Evolutionary conservation across 2,797 vertebrate genomes (phyloP).

Genomic region (Babyrousa celebensis): DNA sequence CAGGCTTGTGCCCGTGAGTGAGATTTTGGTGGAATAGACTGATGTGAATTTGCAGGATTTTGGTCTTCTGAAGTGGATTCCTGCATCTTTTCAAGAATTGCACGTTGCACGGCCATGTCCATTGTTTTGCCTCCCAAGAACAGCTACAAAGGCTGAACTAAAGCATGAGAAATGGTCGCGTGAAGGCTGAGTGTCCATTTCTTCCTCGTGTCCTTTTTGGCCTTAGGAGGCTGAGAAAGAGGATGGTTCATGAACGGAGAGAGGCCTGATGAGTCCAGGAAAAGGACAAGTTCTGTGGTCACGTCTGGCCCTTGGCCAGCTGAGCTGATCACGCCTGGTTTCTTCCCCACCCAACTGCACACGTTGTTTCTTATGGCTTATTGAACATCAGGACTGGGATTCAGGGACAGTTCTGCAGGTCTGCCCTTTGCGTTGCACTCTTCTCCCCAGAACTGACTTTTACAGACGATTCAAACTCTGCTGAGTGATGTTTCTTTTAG

Average conservation of each 20-base stretch:
- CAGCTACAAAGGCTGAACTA: not conserved
- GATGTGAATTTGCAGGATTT: not conserved
- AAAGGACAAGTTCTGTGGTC: slow-evolving; percentile 33
- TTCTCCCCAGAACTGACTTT: not conserved
- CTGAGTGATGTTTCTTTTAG: not conserved
- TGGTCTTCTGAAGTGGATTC: not conserved
- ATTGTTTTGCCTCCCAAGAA: not conserved
- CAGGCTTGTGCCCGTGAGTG: not conserved
- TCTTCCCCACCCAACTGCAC: not conserved
- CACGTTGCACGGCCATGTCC: not conserved
- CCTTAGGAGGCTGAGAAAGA: slow-evolving; percentile 59
- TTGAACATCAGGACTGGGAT: not conserved
- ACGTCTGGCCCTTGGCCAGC: not conserved
- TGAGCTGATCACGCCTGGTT: not conserved
- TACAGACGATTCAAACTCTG: not conserved
- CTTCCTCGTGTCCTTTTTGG: slow-evolving; percentile 10
- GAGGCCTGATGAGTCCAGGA: not conserved
- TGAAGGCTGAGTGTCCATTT: not conserved
- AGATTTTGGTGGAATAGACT: not conserved
- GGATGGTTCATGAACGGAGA: not conserved
- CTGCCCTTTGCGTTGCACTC: not conserved
- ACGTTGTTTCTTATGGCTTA: not conserved
- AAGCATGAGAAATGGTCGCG: not conserved
- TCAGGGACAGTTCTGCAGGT: not conserved
- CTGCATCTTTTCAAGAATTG: not conserved